These are phyloP conservation scores for Lagodon rhomboides DNA, from an alignment of 2,797 vertebrate species.

Conservation along the genomic window DNA sequence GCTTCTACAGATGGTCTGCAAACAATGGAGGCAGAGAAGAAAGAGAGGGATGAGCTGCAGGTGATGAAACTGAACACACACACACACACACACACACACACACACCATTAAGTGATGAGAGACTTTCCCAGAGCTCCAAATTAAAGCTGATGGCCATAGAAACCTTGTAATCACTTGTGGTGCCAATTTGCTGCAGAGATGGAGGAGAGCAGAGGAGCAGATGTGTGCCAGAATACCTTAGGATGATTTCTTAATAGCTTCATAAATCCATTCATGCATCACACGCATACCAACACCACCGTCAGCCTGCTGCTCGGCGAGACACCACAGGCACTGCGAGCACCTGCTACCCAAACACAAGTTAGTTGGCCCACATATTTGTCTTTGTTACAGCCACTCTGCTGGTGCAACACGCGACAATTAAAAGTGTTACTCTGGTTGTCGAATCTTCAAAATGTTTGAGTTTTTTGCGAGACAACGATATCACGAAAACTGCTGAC, in stretches of 20 bases:
- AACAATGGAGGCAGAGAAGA: constrained; percentile 33
- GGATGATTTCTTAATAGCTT: constrained; percentile 81
- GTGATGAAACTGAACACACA: constrained; percentile 54
- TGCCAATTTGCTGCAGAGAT: constrained; percentile 74
- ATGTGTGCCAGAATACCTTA: constrained; percentile 78
- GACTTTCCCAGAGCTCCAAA: constrained; percentile 78
- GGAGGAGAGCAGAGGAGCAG: constrained; percentile 70
- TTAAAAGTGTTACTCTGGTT: constrained; percentile 39
- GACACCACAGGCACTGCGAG: constrained; percentile 53
- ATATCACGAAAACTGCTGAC: constrained; percentile 72
- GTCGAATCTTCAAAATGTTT: constrained; percentile 5
- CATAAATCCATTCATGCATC: constrained; percentile 80
- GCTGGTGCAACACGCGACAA: constrained; percentile 21
- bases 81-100: constrained; percentile 35
- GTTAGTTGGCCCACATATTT: constrained; percentile 33
- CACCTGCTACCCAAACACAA: constrained; percentile 63
- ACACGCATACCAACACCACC: constrained; percentile 52
- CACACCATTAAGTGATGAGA: constrained; percentile 60
- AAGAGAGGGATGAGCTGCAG: constrained; percentile 41
- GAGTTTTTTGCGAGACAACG: constrained; percentile 37
- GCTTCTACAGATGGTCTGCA: constrained; percentile 8
- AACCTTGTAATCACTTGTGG: constrained; percentile 80
- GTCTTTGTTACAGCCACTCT: constrained; percentile 33
- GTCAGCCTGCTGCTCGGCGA: constrained; percentile 50
- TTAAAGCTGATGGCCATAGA: constrained; percentile 80